These are phyloP conservation scores for Trachythela sp. DNA, from an alignment of 64 coral and sea anemone species.

Conservation along the genomic window DNA sequence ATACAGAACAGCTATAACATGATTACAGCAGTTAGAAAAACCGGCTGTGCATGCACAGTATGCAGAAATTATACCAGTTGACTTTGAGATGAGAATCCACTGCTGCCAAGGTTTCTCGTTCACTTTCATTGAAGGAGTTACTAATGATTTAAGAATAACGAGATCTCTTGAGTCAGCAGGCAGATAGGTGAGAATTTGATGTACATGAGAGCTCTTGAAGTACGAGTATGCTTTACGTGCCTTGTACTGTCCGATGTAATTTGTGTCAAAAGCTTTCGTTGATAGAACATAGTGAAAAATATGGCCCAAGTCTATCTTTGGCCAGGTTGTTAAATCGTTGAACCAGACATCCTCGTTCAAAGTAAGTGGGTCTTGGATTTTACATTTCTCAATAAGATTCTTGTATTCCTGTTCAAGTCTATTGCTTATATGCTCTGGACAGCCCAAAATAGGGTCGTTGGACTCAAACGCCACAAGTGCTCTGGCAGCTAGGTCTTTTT, in stretches of 20 bases:
- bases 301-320: constrained; percentile 38
- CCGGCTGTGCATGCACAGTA: constrained; percentile 48
- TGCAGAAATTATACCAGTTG: constrained; percentile 38
- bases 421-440: constrained; percentile 36
- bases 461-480: constrained; percentile 50
- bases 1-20: constrained; percentile 46
- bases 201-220: constrained; percentile 32
- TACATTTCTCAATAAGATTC: constrained; percentile 20
- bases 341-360: constrained; percentile 27
- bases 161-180: constrained; percentile 31
- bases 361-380: constrained; percentile 42
- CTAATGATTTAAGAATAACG: constrained; percentile 28
- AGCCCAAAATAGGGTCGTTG: constrained; percentile 36
- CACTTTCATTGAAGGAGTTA: constrained; percentile 45
- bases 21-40: constrained; percentile 36
- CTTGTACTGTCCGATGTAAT: constrained; percentile 55
- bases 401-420: constrained; percentile 51
- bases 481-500: constrained; percentile 39
- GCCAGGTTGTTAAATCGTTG: constrained; percentile 40
- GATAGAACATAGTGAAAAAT: constrained; percentile 50
- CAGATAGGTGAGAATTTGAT: constrained; percentile 31
- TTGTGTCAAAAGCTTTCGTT: constrained; percentile 51
- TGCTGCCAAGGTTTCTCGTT: constrained; percentile 30
- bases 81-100: constrained; percentile 51
- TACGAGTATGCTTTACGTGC: constrained; percentile 44